Percentiles rank a stretch among this genome's conserved stretches.
phyloP scores from a whole-genome alignment of 1,140 invertebrate genomes.

The Bursaphelenchus mucronatus region DNA sequence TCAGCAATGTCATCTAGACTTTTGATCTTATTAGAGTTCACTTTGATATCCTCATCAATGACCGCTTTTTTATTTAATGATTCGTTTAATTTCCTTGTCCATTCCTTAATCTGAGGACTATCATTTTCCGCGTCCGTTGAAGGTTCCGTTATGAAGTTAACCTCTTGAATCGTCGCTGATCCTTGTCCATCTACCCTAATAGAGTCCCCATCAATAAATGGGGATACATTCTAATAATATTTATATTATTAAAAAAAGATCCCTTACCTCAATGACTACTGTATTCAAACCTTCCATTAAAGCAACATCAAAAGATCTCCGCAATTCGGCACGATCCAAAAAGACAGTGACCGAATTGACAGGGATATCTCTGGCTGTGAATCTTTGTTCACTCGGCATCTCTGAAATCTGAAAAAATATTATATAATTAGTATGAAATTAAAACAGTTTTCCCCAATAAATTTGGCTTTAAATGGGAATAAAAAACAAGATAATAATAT shows the following conservation, averaged over 20 bases:
- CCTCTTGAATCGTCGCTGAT: slow-evolving; percentile 59
- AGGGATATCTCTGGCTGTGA: slow-evolving; percentile 42
- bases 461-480: no score
- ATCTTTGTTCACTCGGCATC: slow-evolving; percentile 5
- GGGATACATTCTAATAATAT: slow-evolving; percentile 36
- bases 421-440: no score
- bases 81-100: slow-evolving; percentile 1
- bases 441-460: no score
- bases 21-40: slow-evolving; percentile 31
- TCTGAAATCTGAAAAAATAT: background rate
- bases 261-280: slow-evolving; percentile 38
- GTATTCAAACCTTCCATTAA: slow-evolving; percentile 43
- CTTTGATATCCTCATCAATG: slow-evolving; percentile 11
- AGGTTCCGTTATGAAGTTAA: slow-evolving; percentile 39
- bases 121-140: slow-evolving; percentile 25
- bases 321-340: slow-evolving; percentile 49
- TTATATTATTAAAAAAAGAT: background rate
- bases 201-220: slow-evolving; percentile 31
- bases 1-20: slow-evolving; percentile 28
- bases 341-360: slow-evolving; percentile 48
- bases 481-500: no score
- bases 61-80: slow-evolving; percentile 23
- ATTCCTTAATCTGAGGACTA: slow-evolving; percentile 27
- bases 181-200: slow-evolving; percentile 61
- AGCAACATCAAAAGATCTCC: slow-evolving; percentile 28